Conservation (phyloP, 2,797 vertebrate species). For the Heteromormyrus szaboi region DNA sequence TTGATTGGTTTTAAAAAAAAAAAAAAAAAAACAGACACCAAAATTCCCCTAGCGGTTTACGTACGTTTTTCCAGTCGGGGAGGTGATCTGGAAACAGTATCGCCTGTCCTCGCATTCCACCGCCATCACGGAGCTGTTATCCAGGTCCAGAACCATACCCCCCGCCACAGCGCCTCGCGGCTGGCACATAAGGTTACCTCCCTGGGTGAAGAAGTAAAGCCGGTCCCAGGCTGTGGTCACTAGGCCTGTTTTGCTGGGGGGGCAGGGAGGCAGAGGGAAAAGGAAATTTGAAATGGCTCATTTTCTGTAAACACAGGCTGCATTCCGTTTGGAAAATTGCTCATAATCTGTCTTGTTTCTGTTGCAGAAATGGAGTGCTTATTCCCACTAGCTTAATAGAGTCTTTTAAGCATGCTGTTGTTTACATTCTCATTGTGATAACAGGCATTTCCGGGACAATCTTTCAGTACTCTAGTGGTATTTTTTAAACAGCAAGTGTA, state of each 20-base stretch:
- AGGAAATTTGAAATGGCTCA: not conserved
- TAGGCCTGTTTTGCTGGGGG: conserved; percentile 85
- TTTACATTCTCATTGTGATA: not conserved
- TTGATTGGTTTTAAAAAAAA: not conserved
- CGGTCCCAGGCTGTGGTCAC: conserved; percentile 97
- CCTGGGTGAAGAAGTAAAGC: conserved; percentile 97
- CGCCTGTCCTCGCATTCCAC: conserved; percentile 93
- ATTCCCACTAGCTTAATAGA: not conserved
- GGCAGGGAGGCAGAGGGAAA: not conserved
- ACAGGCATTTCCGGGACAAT: not conserved
- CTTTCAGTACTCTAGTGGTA: not conserved
- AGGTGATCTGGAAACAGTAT: conserved; percentile 96
- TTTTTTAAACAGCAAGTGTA: not conserved
- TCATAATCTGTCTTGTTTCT: not conserved
- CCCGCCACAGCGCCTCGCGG: conserved; percentile 91
- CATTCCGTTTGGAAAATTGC: not conserved
- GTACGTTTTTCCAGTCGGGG: conserved; percentile 87
- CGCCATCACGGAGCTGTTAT: conserved; percentile 98
- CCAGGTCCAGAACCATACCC: conserved; percentile 92
- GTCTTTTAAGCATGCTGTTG: not conserved
- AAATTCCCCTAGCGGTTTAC: conserved; percentile 26
- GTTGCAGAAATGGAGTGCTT: not conserved
- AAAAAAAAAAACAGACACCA: not conserved
- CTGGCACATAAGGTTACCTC: conserved; percentile 97
- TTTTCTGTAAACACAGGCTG: not conserved